Conservation (phyloP, 2,888 invertebrate species). For the Salticus scenicus region DNA sequence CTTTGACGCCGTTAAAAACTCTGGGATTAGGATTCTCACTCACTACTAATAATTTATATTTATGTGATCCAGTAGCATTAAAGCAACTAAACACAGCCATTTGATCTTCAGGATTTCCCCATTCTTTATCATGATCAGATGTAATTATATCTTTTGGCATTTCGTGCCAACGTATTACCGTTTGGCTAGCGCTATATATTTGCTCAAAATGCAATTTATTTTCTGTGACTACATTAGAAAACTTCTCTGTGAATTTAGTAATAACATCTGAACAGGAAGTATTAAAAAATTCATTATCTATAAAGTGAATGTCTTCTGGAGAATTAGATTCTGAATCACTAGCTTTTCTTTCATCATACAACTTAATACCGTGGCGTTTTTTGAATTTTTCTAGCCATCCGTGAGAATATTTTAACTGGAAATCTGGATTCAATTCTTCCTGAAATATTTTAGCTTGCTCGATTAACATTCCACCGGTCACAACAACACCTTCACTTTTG, state of each 20-base stretch:
- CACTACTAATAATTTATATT: neutral
- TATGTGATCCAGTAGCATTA: neutral
- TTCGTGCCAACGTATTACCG: neutral
- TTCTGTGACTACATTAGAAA: neutral
- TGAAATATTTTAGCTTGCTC: slow-evolving; percentile 10
- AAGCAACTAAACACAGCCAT: neutral
- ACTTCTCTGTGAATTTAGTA: neutral
- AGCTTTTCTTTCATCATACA: neutral
- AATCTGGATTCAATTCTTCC: neutral
- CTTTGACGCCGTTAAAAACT: neutral
- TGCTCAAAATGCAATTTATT: neutral
- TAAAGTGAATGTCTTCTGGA: too few species aligned
- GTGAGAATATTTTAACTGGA: neutral
- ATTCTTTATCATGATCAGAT: neutral
- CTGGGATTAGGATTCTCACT: neutral
- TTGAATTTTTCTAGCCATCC: slow-evolving; percentile 2
- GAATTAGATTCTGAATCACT: too few species aligned
- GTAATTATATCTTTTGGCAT: neutral
- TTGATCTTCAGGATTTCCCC: neutral
- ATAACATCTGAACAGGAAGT: neutral
- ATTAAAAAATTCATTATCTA: neutral
- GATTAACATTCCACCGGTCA: neutral
- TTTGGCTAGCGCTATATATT: neutral
- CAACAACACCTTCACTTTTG: neutral
- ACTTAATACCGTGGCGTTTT: neutral